Conservation (phyloP, 2,888 invertebrate species). For the Belgica antarctica region DNA sequence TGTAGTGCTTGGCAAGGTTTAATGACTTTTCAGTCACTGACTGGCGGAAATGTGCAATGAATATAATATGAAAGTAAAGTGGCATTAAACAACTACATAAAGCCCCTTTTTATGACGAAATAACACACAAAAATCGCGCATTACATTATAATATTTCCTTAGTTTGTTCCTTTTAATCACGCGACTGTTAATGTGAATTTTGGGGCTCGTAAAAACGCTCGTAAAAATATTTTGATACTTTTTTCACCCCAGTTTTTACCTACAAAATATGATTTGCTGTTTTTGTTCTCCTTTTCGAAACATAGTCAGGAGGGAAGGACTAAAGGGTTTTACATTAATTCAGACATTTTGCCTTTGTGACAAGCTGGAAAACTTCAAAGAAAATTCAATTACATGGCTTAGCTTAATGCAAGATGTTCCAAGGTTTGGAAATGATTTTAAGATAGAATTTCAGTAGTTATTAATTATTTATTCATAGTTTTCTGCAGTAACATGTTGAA, state of each 20-base stretch:
- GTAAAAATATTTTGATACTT: slow-evolving; percentile 38
- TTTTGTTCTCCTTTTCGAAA: too few relatives aligned
- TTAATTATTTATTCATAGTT: too few relatives aligned
- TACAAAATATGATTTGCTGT: slow-evolving; percentile 23
- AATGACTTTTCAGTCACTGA: slow-evolving; percentile 24
- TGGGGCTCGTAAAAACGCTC: slow-evolving; percentile 37
- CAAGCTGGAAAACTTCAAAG: too few relatives aligned
- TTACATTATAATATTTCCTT: slow-evolving; percentile 40
- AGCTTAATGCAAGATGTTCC: too few relatives aligned
- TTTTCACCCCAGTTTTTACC: not conserved
- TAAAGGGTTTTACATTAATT: too few relatives aligned
- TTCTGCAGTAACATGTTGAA: too few relatives aligned
- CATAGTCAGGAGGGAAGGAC: too few relatives aligned
- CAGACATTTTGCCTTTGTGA: too few relatives aligned
- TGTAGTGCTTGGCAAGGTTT: too few relatives aligned
- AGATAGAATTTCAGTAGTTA: too few relatives aligned
- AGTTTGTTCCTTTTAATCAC: slow-evolving; percentile 33
- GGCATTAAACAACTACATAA: slow-evolving; percentile 41
- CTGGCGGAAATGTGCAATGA: slow-evolving; percentile 41
- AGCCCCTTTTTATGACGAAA: slow-evolving; percentile 34
- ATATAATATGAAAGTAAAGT: slow-evolving; percentile 27
- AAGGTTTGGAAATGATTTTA: too few relatives aligned
- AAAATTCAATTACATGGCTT: too few relatives aligned
- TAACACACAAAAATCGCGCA: slow-evolving; percentile 42
- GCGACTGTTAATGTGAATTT: slow-evolving; percentile 42